Evolutionary conservation across 2,797 vertebrate genomes (phyloP), one percentile per base, ranked within the genome.

Genomic region (Yasuhikotakia modesta): DNA sequence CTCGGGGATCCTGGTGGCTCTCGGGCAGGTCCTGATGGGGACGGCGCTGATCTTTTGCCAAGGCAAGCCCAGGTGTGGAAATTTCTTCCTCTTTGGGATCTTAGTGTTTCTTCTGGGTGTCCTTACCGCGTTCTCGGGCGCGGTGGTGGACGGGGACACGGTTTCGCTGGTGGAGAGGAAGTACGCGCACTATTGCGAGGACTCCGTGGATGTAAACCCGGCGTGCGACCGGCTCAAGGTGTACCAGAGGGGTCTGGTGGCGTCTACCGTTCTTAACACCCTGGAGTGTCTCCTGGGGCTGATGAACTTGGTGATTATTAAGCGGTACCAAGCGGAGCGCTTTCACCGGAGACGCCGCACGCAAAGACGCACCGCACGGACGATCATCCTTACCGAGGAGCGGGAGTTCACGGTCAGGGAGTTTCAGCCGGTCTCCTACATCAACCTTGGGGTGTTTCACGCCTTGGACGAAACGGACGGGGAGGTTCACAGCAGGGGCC

Each of bases 111-210:
- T 97, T 91, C 84, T 97, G 83, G 96, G 96, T 12, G 93, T 97
- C 67, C 94, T 98, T 84, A 97, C 96, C 84, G 96, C 96, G 89
- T 97, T 98, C 89, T 96, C 95, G 81, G 96, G 96, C 76, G 96
- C 96, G 22, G 96, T 97, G 87, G 96, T 97, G 92, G 96, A 97
- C 92, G 96, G 96, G 76, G 96, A 97, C 92, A 93, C 96, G 32
- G 96, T 96, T 76, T 94, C 96, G 63, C 90, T 97, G 69, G 95
- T 95, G 92, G 96, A 96, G 82, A 93, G 95, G 92, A 98, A 97
- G 85, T 95, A 95, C 87, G 94, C 95, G 75, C 95, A 96, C 88
- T 95, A 95, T 87, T 98, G 96, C 89, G 87, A 93, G 86, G 90
- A 92, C 70, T 86, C 92, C 17, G 84, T 90, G 83, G 85, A 90